Conservation (phyloP, 2,797 vertebrate species). For the Hirundo rustica region DNA sequence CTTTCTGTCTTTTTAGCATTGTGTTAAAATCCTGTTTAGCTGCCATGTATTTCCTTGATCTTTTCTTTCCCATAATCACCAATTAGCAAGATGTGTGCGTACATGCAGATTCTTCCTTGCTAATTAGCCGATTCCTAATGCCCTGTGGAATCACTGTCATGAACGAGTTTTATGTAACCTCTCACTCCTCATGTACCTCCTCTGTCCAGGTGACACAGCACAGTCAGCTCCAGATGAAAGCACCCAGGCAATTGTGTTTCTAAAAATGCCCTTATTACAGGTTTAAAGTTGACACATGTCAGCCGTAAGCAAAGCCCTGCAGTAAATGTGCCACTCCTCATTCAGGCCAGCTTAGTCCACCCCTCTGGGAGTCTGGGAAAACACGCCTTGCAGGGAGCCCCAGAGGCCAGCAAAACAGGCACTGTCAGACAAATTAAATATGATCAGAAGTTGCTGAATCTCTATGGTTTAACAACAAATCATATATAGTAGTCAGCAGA, state of each 20-base stretch:
- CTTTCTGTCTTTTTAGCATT: neutral
- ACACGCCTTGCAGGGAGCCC: conserved; percentile 29
- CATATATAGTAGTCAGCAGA: neutral
- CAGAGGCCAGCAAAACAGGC: conserved; percentile 10
- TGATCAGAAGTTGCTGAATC: neutral
- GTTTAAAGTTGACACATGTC: conserved; percentile 25
- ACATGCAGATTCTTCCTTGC: neutral
- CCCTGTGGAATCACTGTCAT: neutral
- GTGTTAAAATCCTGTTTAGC: neutral
- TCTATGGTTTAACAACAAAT: neutral
- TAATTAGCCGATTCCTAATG: conserved; percentile 25
- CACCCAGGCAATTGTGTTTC: neutral
- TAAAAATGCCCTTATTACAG: conserved; percentile 13
- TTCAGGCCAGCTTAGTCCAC: neutral
- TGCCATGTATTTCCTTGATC: neutral
- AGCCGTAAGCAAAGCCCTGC: neutral
- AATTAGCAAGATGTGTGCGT: neutral
- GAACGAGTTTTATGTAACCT: conserved; percentile 23
- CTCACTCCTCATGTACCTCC: neutral
- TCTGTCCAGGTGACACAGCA: accelerated
- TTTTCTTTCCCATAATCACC: neutral
- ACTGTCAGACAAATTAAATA: neutral
- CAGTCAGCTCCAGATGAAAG: neutral
- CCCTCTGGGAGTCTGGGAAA: conserved; percentile 15
- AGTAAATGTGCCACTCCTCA: conserved; percentile 1